Percentiles rank a stretch among this genome's conserved stretches.
phyloP scores from a whole-genome alignment of 2,888 invertebrate species.

The Eucera pruinosa region DNA sequence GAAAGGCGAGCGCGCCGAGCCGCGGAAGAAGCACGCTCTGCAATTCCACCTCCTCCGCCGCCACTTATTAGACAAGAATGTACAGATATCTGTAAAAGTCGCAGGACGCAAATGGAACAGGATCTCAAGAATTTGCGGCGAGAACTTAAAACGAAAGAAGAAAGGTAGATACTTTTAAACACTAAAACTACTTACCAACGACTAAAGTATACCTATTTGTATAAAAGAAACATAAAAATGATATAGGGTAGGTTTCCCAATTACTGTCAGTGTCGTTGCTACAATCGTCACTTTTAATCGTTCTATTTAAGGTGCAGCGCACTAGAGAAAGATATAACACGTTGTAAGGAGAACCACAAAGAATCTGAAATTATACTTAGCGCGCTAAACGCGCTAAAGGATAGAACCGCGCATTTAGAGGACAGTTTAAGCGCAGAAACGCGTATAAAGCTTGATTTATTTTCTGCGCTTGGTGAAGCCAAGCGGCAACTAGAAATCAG shows the following conservation, averaged over 20 bases:
- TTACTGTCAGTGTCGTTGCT: too few species aligned
- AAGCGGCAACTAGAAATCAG: slow-evolving; percentile 95
- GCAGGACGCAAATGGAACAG: slow-evolving; percentile 89
- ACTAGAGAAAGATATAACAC: slow-evolving; percentile 81
- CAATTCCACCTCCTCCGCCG: slow-evolving; percentile 81
- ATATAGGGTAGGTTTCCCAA: too few species aligned
- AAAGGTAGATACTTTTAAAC: slow-evolving; percentile 84
- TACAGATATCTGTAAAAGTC: slow-evolving; percentile 88
- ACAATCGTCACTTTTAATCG: too few species aligned
- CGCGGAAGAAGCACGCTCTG: slow-evolving; percentile 85
- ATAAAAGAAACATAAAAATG: too few species aligned
- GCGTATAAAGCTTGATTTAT: slow-evolving; percentile 98
- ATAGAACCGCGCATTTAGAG: slow-evolving; percentile 96
- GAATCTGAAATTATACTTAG: slow-evolving; percentile 91
- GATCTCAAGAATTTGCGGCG: slow-evolving; percentile 88
- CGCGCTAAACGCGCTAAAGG: slow-evolving; percentile 93
- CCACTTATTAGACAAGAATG: slow-evolving; percentile 86
- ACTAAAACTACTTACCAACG: background rate
- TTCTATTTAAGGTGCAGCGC: slow-evolving; percentile 69
- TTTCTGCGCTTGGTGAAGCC: slow-evolving; percentile 98
- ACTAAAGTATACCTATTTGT: too few species aligned
- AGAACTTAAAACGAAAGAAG: slow-evolving; percentile 89
- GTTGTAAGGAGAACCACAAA: slow-evolving; percentile 88
- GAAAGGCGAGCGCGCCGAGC: slow-evolving; percentile 90
- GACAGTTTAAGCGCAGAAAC: slow-evolving; percentile 98